Evolutionary conservation across 2,888 invertebrate species (phyloP).

Genomic region (Steinernema hermaphroditum): DNA sequence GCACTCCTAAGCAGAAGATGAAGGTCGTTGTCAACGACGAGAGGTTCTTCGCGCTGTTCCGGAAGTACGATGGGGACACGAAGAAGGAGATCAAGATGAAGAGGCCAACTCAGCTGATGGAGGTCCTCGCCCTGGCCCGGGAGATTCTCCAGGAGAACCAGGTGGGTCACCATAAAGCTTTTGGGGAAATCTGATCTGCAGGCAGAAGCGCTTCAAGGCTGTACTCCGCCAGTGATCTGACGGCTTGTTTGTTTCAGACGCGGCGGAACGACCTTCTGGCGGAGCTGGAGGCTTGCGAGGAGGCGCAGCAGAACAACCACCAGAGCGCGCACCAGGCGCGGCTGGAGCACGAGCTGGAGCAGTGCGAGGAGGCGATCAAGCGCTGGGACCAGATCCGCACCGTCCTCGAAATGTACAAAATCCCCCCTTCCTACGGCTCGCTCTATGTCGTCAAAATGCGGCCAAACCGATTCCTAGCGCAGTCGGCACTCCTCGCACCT

Average conservation of each 20-base stretch:
- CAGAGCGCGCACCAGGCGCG: conserved; percentile 16
- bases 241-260: conserved; percentile 36
- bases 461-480: conserved; percentile 20
- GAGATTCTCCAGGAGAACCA: conserved; percentile 71
- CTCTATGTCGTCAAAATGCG: conserved; percentile 23
- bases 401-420: conserved; percentile 90
- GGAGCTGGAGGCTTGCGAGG: conserved; percentile 42
- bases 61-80: conserved; percentile 92
- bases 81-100: conserved; percentile 95
- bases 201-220: not conserved
- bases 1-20: conserved; percentile 99
- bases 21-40: conserved; percentile 73
- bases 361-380: conserved; percentile 75
- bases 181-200: not conserved
- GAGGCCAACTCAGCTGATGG: conserved; percentile 92
- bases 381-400: conserved; percentile 95
- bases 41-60: conserved; percentile 88
- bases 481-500: not conserved
- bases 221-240: not conserved
- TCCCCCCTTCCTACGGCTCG: conserved; percentile 22
- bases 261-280: conserved; percentile 44
- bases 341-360: conserved; percentile 52
- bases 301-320: conserved; percentile 30
- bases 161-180: no score
- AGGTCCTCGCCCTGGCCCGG: conserved; percentile 93